Conservation (phyloP, 2,888 invertebrate species). For the Luperina nickerlii region DNA sequence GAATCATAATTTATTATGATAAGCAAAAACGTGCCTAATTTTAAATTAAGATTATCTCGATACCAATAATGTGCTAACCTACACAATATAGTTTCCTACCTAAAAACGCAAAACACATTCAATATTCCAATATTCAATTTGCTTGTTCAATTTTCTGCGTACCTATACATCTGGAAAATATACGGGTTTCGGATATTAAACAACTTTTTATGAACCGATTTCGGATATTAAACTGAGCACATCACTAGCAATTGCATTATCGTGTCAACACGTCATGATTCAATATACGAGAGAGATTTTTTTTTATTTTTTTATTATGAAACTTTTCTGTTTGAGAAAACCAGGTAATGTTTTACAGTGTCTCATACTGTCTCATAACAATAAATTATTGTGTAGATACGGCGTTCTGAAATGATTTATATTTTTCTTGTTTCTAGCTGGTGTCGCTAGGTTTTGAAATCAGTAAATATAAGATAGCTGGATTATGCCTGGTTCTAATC, state of each 20-base stretch:
- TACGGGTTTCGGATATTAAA: slow-evolving; percentile 60
- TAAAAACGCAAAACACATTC: neutral
- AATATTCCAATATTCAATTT: slow-evolving; percentile 20
- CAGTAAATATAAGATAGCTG: neutral
- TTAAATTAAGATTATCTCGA: neutral
- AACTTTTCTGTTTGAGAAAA: slow-evolving; percentile 8
- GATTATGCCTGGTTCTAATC: neutral
- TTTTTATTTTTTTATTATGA: slow-evolving; percentile 2
- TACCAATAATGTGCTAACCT: neutral
- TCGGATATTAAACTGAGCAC: slow-evolving; percentile 46
- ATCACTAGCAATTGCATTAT: slow-evolving; percentile 50
- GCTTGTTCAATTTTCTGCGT: slow-evolving; percentile 29
- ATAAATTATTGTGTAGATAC: slow-evolving; percentile 32
- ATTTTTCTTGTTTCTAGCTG: neutral
- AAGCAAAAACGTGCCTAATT: neutral
- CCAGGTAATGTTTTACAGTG: neutral
- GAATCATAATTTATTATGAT: neutral
- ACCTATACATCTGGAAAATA: slow-evolving; percentile 18
- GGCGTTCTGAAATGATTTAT: slow-evolving; percentile 33
- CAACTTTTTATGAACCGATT: neutral
- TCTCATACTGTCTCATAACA: slow-evolving; percentile 18
- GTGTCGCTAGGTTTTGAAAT: slow-evolving; percentile 6
- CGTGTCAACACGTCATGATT: slow-evolving; percentile 27
- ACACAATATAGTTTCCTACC: neutral
- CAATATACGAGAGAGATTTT: slow-evolving; percentile 22